Evolutionary conservation across 2,888 invertebrate species (phyloP).

Genomic region (Phyllotreta cruciferae): DNA sequence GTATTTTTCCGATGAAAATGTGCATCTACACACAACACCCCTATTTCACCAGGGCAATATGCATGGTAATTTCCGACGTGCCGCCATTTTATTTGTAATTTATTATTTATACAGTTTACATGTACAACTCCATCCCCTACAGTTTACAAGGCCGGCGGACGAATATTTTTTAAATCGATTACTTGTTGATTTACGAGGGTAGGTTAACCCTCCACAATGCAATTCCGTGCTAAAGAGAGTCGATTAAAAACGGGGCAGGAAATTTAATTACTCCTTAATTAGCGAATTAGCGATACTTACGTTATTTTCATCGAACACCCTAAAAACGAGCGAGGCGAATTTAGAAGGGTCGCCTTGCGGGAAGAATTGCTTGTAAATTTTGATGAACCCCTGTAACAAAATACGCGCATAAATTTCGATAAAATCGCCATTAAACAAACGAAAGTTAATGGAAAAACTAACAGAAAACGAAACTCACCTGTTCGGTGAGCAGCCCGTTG

Average conservation of each 20-base stretch:
- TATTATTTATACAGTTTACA: too few relatives aligned
- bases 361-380: slow-evolving; percentile 99
- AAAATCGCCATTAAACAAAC: not conserved
- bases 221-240: too few relatives aligned
- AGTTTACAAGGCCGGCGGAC: too few relatives aligned
- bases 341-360: slow-evolving; percentile 99
- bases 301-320: slow-evolving; percentile 98
- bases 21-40: too few relatives aligned
- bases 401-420: slow-evolving; percentile 29
- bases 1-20: too few relatives aligned
- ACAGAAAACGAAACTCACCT: slow-evolving; percentile 66
- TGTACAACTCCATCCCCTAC: too few relatives aligned
- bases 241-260: too few relatives aligned
- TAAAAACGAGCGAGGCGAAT: slow-evolving; percentile 96
- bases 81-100: too few relatives aligned
- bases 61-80: too few relatives aligned
- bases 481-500: slow-evolving; percentile 92
- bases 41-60: too few relatives aligned
- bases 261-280: too few relatives aligned
- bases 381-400: slow-evolving; percentile 90
- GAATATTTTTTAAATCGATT: too few relatives aligned
- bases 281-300: slow-evolving; percentile 68
- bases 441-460: not conserved
- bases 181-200: not conserved
- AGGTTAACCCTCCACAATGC: not conserved